Conservation (phyloP, 1,140 invertebrate species). For the Paralvinella palmiformis region DNA sequence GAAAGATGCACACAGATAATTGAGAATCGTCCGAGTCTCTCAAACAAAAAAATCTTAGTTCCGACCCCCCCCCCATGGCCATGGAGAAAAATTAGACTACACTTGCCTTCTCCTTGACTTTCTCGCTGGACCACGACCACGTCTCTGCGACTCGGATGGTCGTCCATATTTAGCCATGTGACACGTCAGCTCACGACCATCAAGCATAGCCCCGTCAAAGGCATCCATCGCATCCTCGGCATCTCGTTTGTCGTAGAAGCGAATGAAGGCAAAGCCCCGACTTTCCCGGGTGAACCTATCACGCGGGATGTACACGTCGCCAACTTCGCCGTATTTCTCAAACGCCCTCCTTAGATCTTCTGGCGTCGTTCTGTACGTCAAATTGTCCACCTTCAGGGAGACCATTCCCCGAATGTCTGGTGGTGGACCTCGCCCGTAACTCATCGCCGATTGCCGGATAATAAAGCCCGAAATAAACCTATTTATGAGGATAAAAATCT, state of each 20-base stretch:
- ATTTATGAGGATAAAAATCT: too few species aligned
- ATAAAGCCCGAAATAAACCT: too few species aligned
- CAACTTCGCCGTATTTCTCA: constrained; percentile 93
- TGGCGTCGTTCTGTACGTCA: constrained; percentile 92
- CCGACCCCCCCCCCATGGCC: too few species aligned
- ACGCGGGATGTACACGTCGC: constrained; percentile 95
- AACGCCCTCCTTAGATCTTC: constrained; percentile 91
- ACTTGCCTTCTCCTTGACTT: too few species aligned
- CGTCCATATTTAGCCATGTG: constrained; percentile 94
- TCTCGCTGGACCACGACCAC: constrained; percentile 1
- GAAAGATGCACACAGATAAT: too few species aligned
- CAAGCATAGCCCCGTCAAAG: constrained; percentile 88
- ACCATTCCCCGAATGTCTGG: constrained; percentile 94
- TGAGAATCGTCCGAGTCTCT: too few species aligned
- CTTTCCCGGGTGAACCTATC: constrained; percentile 91
- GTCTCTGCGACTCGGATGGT: constrained; percentile 53
- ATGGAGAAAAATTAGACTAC: too few species aligned
- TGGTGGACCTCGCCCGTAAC: constrained; percentile 11
- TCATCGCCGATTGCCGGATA: too few species aligned
- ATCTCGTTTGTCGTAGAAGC: constrained; percentile 91
- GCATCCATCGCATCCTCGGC: constrained; percentile 89
- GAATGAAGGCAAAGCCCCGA: constrained; percentile 94
- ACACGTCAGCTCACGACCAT: constrained; percentile 92
- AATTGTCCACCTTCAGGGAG: constrained; percentile 95
- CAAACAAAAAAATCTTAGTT: too few species aligned